phyloP scores from a whole-genome alignment of 1,140 invertebrate species.

The Dinothrombium tinctorium region DNA sequence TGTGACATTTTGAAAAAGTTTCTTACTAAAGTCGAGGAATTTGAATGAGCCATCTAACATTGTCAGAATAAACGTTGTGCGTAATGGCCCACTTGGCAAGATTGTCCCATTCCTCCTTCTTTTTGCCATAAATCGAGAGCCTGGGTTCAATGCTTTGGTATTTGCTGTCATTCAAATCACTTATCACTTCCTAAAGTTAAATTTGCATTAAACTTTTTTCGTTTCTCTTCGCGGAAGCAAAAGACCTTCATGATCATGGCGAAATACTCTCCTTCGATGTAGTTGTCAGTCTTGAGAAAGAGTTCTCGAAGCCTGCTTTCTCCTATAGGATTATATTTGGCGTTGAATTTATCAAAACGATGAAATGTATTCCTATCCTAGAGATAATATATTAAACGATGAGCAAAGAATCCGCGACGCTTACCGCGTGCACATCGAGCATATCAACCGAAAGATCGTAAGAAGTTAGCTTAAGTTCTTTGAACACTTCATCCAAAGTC shows the following conservation, averaged over 20 bases:
- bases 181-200: constrained; percentile 45
- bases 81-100: constrained; percentile 80
- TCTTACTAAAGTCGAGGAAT: constrained; percentile 80
- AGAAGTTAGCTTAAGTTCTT: constrained; percentile 86
- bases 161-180: constrained; percentile 94
- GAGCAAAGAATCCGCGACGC: constrained; percentile 17
- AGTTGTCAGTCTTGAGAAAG: constrained; percentile 97
- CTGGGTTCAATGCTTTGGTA: constrained; percentile 88
- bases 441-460: constrained; percentile 93
- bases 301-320: constrained; percentile 86
- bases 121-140: constrained; percentile 94
- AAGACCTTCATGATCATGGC: constrained; percentile 75
- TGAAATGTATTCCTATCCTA: constrained; percentile 93
- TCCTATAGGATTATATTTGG: constrained; percentile 99
- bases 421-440: constrained; percentile 94
- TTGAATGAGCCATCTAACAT: constrained; percentile 90
- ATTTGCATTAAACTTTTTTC: neutral
- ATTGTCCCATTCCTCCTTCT: constrained; percentile 80
- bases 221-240: neutral
- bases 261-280: constrained; percentile 86
- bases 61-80: constrained; percentile 69
- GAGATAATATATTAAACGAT: constrained; percentile 14
- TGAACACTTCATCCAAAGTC: constrained; percentile 83
- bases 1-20: no score
- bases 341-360: constrained; percentile 98